Evolutionary conservation across 23 tunicate genomes (phyloP), one percentile per base, ranked within the genome.

Genomic region (Aplidium turbinatum): DNA sequence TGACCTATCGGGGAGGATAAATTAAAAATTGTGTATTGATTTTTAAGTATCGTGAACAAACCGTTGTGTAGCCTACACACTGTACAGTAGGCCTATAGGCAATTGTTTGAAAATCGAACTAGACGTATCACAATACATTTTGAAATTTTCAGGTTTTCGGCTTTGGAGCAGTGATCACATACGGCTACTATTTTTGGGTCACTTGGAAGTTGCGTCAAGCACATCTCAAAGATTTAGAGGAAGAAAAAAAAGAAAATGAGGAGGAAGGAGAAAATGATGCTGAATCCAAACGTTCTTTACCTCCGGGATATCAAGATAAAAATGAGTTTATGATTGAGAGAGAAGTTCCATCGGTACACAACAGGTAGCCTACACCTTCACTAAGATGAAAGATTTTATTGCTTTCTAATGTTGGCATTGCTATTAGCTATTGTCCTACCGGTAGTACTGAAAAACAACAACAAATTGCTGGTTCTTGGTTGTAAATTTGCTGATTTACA

Each of bases 71-170:
- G n/a, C n/a, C n/a, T n/a, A n/a, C n/a, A n/a, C n/a, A n/a, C n/a
- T n/a, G n/a, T n/a, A n/a, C n/a, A n/a, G n/a, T n/a, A n/a, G n/a
- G n/a, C n/a, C n/a, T n/a, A n/a, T n/a, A n/a, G n/a, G n/a, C n/a
- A n/a, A n/a, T n/a, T n/a, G n/a, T n/a, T n/a, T n/a, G n/a, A n/a
- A n/a, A n/a, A n/a, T n/a, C n/a, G n/a, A n/a, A n/a, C n/a, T n/a
- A n/a, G n/a, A n/a, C n/a, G n/a, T n/a, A n/a, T n/a, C n/a, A n/a
- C n/a, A n/a, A n/a, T n/a, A n/a, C n/a, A n/a, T n/a, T n/a, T n/a
- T n/a, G n/a, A n/a, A n/a, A n/a, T n/a, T n/a, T n/a, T n/a, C 76
- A 91, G 97, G 85, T 82, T 4, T 79, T 91, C 75, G 97, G 97
- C 0, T 79, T 91, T 57, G 40, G 67, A 2, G 81, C 97, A 1